These are phyloP conservation scores for Megaustenia siamemsis DNA, from an alignment of 2,888 invertebrate species.

Conservation along the genomic window DNA sequence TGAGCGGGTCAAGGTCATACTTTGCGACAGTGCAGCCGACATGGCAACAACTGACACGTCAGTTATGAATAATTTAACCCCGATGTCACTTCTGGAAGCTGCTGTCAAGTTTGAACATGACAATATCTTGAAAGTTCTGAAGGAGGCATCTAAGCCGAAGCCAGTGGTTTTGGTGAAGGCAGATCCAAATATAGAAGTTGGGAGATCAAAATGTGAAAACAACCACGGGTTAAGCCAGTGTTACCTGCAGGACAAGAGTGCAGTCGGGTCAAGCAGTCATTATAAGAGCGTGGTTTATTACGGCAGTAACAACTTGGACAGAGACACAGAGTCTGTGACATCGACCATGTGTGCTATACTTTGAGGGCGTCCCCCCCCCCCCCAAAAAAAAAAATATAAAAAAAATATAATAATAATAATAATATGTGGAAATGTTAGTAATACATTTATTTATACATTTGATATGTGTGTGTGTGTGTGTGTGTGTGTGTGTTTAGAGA, in stretches of 20 bases:
- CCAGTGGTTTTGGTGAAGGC: not conserved
- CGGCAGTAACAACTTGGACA: not conserved
- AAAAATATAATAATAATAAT: not conserved
- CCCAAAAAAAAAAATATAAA: not conserved
- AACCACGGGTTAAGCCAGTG: too few relatives aligned
- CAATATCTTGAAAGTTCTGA: conserved; percentile 64
- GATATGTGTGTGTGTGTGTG: too few relatives aligned
- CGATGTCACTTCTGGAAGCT: conserved; percentile 72
- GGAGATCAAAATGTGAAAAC: not conserved
- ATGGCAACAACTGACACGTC: conserved; percentile 73
- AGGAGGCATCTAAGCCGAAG: not conserved
- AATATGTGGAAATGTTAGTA: too few relatives aligned
- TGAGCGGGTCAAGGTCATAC: conserved; percentile 68
- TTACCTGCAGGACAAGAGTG: not conserved
- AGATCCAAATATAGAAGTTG: not conserved
- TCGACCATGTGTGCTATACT: conserved; percentile 8
- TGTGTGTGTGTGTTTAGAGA: too few relatives aligned
- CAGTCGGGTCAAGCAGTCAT: not conserved
- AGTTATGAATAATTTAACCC: conserved; percentile 68
- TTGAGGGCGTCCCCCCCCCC: not conserved
- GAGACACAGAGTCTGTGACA: conserved; percentile 8
- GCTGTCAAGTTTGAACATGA: conserved; percentile 74
- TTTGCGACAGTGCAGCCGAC: conserved; percentile 70
- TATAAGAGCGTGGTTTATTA: not conserved
- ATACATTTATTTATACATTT: too few relatives aligned